Evolutionary conservation across 2,113 vertebrate species (phyloP).

Genomic region (Pelecanoides urinatrix): DNA sequence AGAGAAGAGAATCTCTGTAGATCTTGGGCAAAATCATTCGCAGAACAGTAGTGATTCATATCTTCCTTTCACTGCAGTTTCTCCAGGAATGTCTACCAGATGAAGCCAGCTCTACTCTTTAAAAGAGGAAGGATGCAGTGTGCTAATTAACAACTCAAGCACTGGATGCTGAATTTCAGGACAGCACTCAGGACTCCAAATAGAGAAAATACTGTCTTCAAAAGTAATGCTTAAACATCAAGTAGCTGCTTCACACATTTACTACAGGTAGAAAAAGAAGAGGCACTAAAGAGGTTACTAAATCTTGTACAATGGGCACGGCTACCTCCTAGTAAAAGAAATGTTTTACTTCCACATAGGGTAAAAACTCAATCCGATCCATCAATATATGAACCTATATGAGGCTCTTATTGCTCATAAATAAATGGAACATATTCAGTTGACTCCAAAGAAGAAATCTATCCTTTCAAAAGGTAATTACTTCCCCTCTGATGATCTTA

Average conservation of each 20-base stretch:
- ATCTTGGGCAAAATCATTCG: not conserved
- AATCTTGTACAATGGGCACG: not conserved
- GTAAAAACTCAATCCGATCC: not conserved
- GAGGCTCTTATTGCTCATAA: not conserved
- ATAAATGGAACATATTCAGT: not conserved
- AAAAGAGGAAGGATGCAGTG: not conserved
- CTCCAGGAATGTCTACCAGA: not conserved
- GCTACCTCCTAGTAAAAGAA: not conserved
- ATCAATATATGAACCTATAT: fast-evolving
- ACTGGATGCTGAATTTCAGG: not conserved
- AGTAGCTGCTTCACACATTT: not conserved
- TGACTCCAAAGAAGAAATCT: not conserved
- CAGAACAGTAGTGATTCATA: not conserved
- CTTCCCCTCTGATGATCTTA: not conserved
- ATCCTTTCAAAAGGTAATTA: not conserved
- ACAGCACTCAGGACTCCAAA: not conserved
- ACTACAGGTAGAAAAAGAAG: not conserved
- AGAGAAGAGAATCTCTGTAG: not conserved
- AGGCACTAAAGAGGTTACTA: not conserved
- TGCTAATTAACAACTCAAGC: not conserved
- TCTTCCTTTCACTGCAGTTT: not conserved
- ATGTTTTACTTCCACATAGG: not conserved
- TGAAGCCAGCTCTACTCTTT: not conserved
- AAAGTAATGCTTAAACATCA: not conserved
- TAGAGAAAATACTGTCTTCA: not conserved